Evolutionary conservation across 2,888 invertebrate genomes (phyloP).

Genomic region (Ctena decussata): DNA sequence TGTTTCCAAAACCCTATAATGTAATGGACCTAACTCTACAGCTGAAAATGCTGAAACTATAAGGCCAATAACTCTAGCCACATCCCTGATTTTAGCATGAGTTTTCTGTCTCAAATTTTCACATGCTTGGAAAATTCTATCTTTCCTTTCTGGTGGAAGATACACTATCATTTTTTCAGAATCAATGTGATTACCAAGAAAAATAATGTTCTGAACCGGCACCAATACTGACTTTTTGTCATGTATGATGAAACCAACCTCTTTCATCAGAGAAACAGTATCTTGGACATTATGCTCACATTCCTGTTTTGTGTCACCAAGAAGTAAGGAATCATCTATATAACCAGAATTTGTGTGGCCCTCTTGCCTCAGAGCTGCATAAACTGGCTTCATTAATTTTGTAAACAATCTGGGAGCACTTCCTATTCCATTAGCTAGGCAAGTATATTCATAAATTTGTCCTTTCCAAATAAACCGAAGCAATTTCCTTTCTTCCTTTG

Average conservation of each 20-base stretch:
- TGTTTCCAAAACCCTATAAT: neutral
- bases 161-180: no score
- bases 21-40: conserved; percentile 19
- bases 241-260: no score
- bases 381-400: conserved; percentile 64
- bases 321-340: conserved; percentile 63
- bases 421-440: conserved; percentile 34
- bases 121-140: neutral
- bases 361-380: conserved; percentile 17
- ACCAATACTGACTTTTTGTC: no score
- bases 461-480: conserved; percentile 39
- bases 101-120: no score
- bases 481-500: conserved; percentile 28
- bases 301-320: neutral
- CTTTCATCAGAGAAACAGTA: no score
- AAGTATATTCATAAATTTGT: conserved; percentile 45
- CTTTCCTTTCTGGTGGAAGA: no score
- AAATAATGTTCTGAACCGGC: no score
- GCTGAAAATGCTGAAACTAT: conserved; percentile 15
- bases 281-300: conserved; percentile 15
- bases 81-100: no score
- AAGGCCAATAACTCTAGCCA: conserved; percentile 16
- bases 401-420: conserved; percentile 53
- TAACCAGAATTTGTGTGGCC: neutral
- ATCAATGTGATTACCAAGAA: no score